Evolutionary conservation across 2,797 vertebrate species (phyloP), one percentile per base, ranked within the genome.

Genomic region (Podarcis lilfordi): DNA sequence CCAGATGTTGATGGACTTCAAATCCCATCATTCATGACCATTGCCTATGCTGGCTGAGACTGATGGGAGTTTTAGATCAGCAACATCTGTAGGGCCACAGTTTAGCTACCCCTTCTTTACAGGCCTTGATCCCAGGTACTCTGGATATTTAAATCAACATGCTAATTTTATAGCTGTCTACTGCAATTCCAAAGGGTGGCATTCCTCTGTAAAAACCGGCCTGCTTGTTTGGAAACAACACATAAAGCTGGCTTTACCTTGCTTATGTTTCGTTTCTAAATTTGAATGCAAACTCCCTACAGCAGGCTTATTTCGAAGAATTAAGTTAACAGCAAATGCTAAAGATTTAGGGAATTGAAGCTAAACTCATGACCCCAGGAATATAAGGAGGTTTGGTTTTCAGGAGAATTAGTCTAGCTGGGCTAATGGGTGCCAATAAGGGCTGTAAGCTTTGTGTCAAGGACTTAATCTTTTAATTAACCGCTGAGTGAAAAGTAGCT

Each of bases 391-490:
- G 92, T 90, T 94, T 94, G 94, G 92, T 93, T 96, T 95, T 94
- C 92, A 92, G 92, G 90, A 95, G 89, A 91, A 94, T 93, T 95
- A 91, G 93, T 90, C 94, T 93, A 91, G 87, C 91, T 94, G 94
- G 93, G 92, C 91, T 94, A 94, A 94, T 95, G 91, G 95, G 88
- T 95, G 94, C 93, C 92, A 93, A 85, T 91, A 95, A 94, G 87
- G 90, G 92, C 90, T 90, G 87, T 95, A 90, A 94, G 91, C 91
- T 92, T 88, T 93, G 94, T 95, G 95, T 95, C 92, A 94, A 88
- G 93, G 94, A 94, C 91, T 90, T 94, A 95, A 94, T 95, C 93
- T 95, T 94, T 96, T 96, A 95, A 94, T 94, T 95, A 96, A 95
- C 87, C 87, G 86, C 88, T 90, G 93, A 93, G 89, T 93, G 92